Evolutionary conservation across 1,140 invertebrate species (phyloP), one percentile per base, ranked within the genome.

Genomic region (Macrobrachium rosenbergii): DNA sequence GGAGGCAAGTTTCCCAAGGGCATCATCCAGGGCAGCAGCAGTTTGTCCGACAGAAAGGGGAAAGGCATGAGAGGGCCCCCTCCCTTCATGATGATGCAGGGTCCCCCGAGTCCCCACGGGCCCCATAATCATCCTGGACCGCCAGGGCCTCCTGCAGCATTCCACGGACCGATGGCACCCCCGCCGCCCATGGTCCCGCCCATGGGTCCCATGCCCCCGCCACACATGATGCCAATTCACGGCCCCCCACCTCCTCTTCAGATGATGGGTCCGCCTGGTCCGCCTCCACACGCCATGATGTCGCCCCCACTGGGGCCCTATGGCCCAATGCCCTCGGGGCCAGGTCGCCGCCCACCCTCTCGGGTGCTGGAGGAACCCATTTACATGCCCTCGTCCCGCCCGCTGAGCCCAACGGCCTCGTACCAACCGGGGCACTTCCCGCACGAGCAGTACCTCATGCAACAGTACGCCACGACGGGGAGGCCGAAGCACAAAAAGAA

Each of bases 371-470:
- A 94, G 90, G 94, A 94, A 90, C 94, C 94, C 0, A 93, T 94
- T 86, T 94, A 94, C 90, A 93, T 94, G 92, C 94, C 94, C 37
- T 93, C 93, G 17, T 92, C 92, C 72, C 90, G 94, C 64, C 93
- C 94, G 8, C 89, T 94, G 84, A 94, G 93, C 83, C 94, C 94
- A 2, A 92, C 94, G 0, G 93, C 94, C 0, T 94, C 93, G 52
- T 94, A 94, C 90, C 94, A 94, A 90, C 94, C 94, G 0, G 93
- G 92, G 2, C 94, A 94, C 88, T 94, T 94, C 90, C 94, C 94
- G 1, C 93, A 94, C 90, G 94, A 94, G 89, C 93, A 93, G 10
- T 94, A 94, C 88, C 91, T 94, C 60, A 93, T 94, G 93, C 93
- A 94, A 88, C 93, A 94, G 77, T 94, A 94, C 90, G 93, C 93